phyloP scores from a whole-genome alignment of 1,140 invertebrate species.

The Tribolium madens region DNA sequence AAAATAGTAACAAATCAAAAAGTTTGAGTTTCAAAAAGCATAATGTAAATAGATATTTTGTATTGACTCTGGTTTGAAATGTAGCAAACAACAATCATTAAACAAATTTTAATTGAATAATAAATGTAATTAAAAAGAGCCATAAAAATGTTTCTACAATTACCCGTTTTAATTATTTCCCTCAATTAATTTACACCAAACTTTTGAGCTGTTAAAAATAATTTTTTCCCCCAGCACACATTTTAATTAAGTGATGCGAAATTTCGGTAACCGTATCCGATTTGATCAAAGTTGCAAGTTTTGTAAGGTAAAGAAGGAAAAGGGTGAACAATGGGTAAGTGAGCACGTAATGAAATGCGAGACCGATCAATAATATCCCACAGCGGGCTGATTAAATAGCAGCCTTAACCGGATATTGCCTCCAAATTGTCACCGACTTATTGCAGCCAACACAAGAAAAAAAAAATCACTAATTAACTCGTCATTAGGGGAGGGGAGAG shows the following conservation, averaged over 20 bases:
- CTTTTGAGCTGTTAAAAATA: too few species aligned
- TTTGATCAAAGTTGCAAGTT: slow-evolving; percentile 27
- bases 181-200: neutral
- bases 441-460: neutral
- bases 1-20: too few species aligned
- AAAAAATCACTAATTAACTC: neutral
- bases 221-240: neutral
- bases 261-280: slow-evolving; percentile 25
- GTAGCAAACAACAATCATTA: too few species aligned
- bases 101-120: too few species aligned
- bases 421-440: slow-evolving; percentile 61
- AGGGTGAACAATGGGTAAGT: slow-evolving; percentile 49
- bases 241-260: slow-evolving; percentile 30
- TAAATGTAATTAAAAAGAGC: too few species aligned
- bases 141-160: too few species aligned
- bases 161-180: neutral
- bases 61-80: too few species aligned
- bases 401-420: slow-evolving; percentile 64
- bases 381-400: slow-evolving; percentile 63
- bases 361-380: slow-evolving; percentile 63
- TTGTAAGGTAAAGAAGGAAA: slow-evolving; percentile 35
- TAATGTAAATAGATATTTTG: too few species aligned
- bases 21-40: too few species aligned
- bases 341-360: slow-evolving; percentile 62
- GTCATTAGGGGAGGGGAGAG: slow-evolving; percentile 9